Percentiles rank a stretch among this genome's conserved stretches.
Evolutionary conservation across 2,113 vertebrate genomes (phyloP).

Genomic region (Saguinus midas): DNA sequence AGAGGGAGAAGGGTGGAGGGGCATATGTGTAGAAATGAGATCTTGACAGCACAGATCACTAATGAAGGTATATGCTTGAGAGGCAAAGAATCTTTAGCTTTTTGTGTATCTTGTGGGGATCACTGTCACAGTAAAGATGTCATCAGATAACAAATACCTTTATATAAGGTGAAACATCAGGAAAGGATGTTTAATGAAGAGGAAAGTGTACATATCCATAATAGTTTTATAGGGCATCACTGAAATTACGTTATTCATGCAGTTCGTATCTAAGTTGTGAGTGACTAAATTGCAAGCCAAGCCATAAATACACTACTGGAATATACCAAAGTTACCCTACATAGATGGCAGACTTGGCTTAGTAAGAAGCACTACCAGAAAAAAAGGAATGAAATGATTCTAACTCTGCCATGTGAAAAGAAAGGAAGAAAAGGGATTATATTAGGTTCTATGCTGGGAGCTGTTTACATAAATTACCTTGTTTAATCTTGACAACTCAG

Average conservation of each 20-base stretch:
- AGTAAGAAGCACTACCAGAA: background rate
- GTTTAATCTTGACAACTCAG: background rate
- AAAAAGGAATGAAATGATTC: background rate
- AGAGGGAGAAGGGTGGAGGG: background rate
- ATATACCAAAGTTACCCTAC: background rate
- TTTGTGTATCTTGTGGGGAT: constrained; percentile 16
- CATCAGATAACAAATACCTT: background rate
- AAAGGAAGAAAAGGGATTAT: constrained; percentile 8
- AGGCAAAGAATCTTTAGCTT: background rate
- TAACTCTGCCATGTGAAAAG: background rate
- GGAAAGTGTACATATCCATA: background rate
- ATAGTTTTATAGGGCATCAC: background rate
- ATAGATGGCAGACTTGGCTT: background rate
- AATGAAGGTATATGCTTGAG: background rate
- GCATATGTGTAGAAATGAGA: background rate
- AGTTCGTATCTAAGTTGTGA: background rate
- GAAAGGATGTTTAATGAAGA: background rate
- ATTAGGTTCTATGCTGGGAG: background rate
- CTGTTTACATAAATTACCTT: background rate
- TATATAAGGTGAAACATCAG: background rate
- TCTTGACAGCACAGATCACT: background rate
- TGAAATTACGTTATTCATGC: background rate
- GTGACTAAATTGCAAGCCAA: background rate
- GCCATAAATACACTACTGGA: background rate
- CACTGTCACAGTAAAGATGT: background rate